These are phyloP conservation scores for Drosophila vallismaia DNA, from an alignment of 2,888 invertebrate species.

Conservation along the genomic window DNA sequence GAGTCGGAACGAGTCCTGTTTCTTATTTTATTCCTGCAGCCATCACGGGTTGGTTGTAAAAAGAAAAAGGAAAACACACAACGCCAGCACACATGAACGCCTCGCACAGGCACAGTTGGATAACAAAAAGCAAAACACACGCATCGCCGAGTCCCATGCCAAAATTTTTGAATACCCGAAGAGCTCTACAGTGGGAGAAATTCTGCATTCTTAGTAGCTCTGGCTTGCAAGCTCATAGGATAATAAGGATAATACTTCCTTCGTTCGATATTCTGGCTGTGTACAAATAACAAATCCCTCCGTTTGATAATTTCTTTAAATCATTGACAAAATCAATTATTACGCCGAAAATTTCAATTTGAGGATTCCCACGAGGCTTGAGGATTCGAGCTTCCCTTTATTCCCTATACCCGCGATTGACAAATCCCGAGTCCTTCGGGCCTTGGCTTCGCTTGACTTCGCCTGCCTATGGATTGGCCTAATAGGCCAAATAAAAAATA, in stretches of 20 bases:
- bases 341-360: conserved; percentile 28
- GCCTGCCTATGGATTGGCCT: conserved; percentile 35
- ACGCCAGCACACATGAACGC: conserved; percentile 56
- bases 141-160: conserved; percentile 23
- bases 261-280: neutral
- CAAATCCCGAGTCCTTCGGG: conserved; percentile 27
- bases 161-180: conserved; percentile 1
- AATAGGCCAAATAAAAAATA: conserved; percentile 7
- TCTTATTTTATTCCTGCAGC: neutral
- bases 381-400: conserved; percentile 11
- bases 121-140: conserved; percentile 45
- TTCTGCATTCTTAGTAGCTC: neutral
- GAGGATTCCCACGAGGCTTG: conserved; percentile 9
- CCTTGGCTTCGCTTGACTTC: conserved; percentile 21
- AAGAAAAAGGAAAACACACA: conserved; percentile 14
- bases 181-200: neutral
- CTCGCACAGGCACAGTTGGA: conserved; percentile 37
- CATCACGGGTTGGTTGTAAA: no score
- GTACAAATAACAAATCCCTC: neutral
- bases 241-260: no score
- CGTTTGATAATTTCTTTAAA: conserved; percentile 19
- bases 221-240: no score
- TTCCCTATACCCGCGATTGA: conserved; percentile 23
- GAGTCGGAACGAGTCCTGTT: conserved; percentile 13
- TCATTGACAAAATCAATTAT: conserved; percentile 29